Evolutionary conservation across 2,113 vertebrate genomes (phyloP).

Genomic region (Serranochromis macrocephalus): DNA sequence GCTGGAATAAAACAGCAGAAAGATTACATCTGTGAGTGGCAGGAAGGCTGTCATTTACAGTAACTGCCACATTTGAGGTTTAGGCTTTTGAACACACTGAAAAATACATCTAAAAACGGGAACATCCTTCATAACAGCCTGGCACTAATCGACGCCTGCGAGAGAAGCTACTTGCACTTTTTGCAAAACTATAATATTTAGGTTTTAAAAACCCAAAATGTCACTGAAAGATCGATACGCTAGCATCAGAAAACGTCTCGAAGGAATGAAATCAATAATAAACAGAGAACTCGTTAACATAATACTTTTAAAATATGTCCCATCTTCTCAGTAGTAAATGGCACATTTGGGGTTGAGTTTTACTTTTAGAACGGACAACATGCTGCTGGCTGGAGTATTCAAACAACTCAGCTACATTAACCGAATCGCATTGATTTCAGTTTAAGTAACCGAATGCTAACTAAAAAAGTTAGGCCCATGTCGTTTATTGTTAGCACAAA

Average conservation of each 20-base stretch:
- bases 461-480: neutral
- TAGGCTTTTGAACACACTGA: neutral
- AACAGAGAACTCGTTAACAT: neutral
- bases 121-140: neutral
- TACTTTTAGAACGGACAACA: neutral
- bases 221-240: neutral
- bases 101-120: neutral
- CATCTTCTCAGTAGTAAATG: neutral
- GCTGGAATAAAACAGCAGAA: slow-evolving; percentile 30
- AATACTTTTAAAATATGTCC: neutral
- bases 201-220: neutral
- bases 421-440: neutral
- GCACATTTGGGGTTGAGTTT: neutral
- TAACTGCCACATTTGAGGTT: neutral
- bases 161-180: neutral
- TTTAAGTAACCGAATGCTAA: neutral
- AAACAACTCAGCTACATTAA: neutral
- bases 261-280: neutral
- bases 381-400: neutral
- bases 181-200: neutral
- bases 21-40: neutral
- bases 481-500: neutral
- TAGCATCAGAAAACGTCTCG: neutral
- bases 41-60: neutral
- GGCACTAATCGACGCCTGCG: neutral